Percentiles rank a stretch among this genome's conserved stretches.
Conservation (phyloP, 2,888 invertebrate species). For the Aspidiotus destructor region DNA sequence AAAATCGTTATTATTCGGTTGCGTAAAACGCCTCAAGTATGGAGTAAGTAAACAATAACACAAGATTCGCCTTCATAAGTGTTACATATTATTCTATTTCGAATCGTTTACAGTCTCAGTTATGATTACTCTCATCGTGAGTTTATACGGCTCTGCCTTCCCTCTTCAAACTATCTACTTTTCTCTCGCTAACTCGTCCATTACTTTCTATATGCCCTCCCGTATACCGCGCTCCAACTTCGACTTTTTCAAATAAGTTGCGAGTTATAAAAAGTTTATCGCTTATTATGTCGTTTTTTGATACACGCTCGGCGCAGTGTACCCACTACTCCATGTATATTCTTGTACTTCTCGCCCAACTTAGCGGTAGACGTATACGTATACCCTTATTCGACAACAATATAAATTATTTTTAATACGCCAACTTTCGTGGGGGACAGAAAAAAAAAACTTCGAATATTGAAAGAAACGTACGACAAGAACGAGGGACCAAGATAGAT, state of each 20-base stretch:
- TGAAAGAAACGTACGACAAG: no score
- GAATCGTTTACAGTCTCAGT: constrained; percentile 6
- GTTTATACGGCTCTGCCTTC: constrained; percentile 15
- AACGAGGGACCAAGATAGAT: no score
- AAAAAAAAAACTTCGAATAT: not conserved
- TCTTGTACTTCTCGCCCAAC: no score
- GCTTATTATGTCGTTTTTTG: constrained; percentile 19
- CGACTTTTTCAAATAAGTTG: constrained; percentile 2
- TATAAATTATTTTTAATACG: constrained; percentile 4
- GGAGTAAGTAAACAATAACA: no score
- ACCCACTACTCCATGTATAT: no score
- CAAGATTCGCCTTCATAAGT: constrained; percentile 10
- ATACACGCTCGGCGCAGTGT: not conserved
- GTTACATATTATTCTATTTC: constrained; percentile 23
- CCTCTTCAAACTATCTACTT: constrained; percentile 1
- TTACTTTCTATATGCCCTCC: no score
- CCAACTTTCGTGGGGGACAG: not conserved
- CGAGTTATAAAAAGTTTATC: constrained; percentile 19
- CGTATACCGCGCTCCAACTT: not conserved
- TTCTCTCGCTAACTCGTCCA: no score
- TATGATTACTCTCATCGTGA: constrained; percentile 27
- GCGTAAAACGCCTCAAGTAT: no score
- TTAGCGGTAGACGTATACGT: no score
- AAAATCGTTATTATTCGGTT: no score
- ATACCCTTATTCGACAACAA: not conserved